Conservation (phyloP, 2,113 vertebrate genomes). For the Cisticola juncidis region DNA sequence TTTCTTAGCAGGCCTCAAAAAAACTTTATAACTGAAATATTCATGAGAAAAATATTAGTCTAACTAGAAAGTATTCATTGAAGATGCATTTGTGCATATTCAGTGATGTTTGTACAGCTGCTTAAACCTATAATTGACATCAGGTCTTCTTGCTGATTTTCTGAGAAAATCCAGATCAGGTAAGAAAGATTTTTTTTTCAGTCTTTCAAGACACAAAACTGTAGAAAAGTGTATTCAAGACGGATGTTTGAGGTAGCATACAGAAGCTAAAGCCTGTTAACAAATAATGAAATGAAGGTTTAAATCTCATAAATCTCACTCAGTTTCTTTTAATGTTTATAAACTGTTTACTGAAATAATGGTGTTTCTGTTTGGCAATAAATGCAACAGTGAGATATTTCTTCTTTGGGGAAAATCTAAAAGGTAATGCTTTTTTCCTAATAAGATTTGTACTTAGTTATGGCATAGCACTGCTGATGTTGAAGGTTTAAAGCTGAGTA, state of each 20-base stretch:
- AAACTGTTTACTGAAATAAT: conserved; percentile 35
- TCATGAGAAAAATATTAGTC: background rate
- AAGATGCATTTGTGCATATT: background rate
- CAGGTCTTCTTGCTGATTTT: background rate
- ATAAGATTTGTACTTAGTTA: conserved; percentile 32
- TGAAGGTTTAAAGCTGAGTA: background rate
- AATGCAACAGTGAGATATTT: background rate
- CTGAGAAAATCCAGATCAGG: background rate
- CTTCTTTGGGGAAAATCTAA: background rate
- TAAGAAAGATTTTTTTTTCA: background rate
- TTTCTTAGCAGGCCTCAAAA: background rate
- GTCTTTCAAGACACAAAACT: background rate
- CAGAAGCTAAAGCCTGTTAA: conserved; percentile 7
- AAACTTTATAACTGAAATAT: conserved; percentile 1
- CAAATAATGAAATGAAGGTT: conserved; percentile 25
- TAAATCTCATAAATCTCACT: conserved; percentile 31
- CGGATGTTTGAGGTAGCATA: background rate
- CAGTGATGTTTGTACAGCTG: background rate
- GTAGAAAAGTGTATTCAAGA: background rate
- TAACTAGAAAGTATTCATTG: background rate
- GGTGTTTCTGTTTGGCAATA: background rate
- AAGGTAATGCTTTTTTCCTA: background rate
- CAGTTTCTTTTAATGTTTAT: conserved; percentile 25
- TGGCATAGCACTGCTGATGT: background rate
- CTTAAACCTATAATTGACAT: conserved; percentile 10